Evolutionary conservation across 2,888 invertebrate species (phyloP), one percentile per base, ranked within the genome.

Genomic region (Galeruca laticollis): DNA sequence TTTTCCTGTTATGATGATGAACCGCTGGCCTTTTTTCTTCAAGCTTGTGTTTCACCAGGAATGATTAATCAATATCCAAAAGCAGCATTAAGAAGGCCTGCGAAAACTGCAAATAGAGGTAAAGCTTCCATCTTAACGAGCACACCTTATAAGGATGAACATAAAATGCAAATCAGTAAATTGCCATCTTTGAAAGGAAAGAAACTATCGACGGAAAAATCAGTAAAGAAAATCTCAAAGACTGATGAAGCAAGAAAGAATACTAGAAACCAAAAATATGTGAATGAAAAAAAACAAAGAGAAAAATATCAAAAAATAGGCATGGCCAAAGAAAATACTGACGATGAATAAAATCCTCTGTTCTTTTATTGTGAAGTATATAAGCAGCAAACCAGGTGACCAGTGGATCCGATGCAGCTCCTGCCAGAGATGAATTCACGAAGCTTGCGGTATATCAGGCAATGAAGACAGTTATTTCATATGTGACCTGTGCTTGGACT

Each of bases 91-190:
- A 20, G 26, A 31, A 62, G 49, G 18, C 35, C 13, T 51, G 15
- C 1, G n/a, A n/a, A n/a, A n/a, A n/a, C n/a, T n/a, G n/a, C n/a
- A n/a, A 62, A 62, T 1, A 62, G 35, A 49, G 49, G 37, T 26
- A 62, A 62, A 62, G n/a, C 62, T 52, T 31, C 52, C 31, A 52
- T 52, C 21, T 52, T 62, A n/a, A 61, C 51, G n/a, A 61, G 49
- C n/a, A 15, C 33, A n/a, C 49, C 51, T 20, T 60, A 60, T 13
- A 60, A 43, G 26, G 47, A 60, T 43, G 60, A 6, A 33, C 26
- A 18, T 20, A 60, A 21, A 40, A 10, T 43, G 20, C 43, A 3
- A 43, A 43, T 8, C 0, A 43, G 43, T 13, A 60, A 43, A 21
- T 60, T 60, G 47, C 13, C 21, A 43, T 60, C 47, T 21, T 60